phyloP scores from a whole-genome alignment of 2,797 vertebrate species.

The Antennarius maculatus region DNA sequence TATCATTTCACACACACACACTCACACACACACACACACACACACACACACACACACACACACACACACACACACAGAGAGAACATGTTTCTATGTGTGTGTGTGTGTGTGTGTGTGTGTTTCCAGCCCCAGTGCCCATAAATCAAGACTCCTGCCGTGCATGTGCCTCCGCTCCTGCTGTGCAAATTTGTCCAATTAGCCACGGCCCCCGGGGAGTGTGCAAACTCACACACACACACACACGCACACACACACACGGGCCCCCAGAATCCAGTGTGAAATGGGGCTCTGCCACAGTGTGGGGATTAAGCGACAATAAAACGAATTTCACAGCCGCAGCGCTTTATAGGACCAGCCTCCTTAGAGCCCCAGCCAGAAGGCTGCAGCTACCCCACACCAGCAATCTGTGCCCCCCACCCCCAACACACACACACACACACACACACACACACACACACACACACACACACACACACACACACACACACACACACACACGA shows the following conservation, averaged over 20 bases:
- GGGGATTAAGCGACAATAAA: conserved; percentile 87
- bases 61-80: neutral
- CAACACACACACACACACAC: conserved; percentile 31
- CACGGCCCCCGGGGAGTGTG: conserved; percentile 83
- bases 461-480: conserved; percentile 32
- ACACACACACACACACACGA: conserved; percentile 2
- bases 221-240: conserved; percentile 19
- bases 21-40: neutral
- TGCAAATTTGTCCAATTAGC: conserved; percentile 99
- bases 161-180: conserved; percentile 88
- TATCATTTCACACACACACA: too few species aligned
- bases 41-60: neutral
- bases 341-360: conserved; percentile 74
- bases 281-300: conserved; percentile 84
- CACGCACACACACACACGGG: conserved; percentile 37
- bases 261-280: conserved; percentile 87
- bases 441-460: conserved; percentile 6
- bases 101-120: conserved; percentile 36
- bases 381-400: conserved; percentile 56
- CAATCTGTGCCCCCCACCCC: conserved; percentile 33
- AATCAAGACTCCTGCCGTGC: conserved; percentile 84
- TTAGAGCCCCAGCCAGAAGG: conserved; percentile 71
- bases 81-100: conserved; percentile 4
- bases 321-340: conserved; percentile 79
- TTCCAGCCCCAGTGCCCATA: conserved; percentile 73